These are phyloP conservation scores for Sphyrna mokarran DNA, from an alignment of 2,113 vertebrate genomes.

Conservation along the genomic window DNA sequence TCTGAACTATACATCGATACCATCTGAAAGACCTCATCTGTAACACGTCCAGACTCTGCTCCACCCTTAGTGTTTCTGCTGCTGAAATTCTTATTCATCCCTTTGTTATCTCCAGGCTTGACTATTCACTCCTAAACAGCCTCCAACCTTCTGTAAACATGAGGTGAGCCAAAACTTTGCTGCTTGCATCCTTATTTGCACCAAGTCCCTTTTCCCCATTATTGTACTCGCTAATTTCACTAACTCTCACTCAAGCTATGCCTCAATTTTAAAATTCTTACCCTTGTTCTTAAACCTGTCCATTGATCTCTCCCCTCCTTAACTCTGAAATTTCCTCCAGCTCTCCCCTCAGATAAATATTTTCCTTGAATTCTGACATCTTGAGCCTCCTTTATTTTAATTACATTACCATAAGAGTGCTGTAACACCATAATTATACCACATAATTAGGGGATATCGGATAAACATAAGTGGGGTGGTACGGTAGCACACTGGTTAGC, in stretches of 20 bases:
- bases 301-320: no score
- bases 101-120: not conserved
- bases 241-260: not conserved
- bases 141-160: not conserved
- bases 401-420: no score
- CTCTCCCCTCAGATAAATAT: no score
- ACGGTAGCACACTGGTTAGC: no score
- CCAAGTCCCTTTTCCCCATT: not conserved
- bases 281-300: no score
- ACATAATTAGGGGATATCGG: no score
- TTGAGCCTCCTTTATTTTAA: no score
- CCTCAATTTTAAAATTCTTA: not conserved
- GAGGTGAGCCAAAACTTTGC: not conserved
- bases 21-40: not conserved
- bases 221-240: not conserved
- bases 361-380: no score
- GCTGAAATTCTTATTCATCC: not conserved
- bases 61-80: not conserved
- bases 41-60: not conserved
- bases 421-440: no score
- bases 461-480: no score
- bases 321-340: no score
- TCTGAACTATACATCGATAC: not conserved
- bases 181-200: not conserved
- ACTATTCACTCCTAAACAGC: not conserved